Conservation (phyloP, 2,888 invertebrate species). For the Tetranychus piercei region DNA sequence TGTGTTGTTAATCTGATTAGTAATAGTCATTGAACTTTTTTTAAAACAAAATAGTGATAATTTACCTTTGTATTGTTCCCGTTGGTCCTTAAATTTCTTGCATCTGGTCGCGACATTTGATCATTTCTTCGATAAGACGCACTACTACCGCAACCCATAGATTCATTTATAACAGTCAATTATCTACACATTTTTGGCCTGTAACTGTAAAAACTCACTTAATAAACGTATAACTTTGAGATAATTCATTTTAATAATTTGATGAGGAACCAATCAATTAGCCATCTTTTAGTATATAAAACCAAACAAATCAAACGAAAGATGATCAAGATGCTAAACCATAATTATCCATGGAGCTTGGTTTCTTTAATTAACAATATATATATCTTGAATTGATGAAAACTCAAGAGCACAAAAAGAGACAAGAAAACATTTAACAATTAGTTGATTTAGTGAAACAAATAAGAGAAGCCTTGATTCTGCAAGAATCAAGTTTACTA, state of each 20-base stretch:
- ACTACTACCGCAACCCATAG: constrained; percentile 7
- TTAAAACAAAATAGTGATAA: not conserved
- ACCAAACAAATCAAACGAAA: too few species aligned
- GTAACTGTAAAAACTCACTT: too few species aligned
- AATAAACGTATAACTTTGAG: too few species aligned
- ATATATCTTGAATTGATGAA: not conserved
- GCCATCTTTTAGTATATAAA: too few species aligned
- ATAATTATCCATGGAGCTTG: too few species aligned
- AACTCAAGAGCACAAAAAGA: not conserved
- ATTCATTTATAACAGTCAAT: not conserved
- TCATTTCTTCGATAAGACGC: constrained; percentile 2
- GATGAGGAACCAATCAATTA: too few species aligned
- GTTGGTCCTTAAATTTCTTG: not conserved
- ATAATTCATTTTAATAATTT: too few species aligned
- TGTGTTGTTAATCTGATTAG: too few species aligned
- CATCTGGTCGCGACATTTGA: not conserved
- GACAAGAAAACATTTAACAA: not conserved
- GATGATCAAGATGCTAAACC: too few species aligned
- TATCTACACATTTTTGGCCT: not conserved
- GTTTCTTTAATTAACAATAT: too few species aligned
- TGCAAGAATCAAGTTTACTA: not conserved
- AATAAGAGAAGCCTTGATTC: not conserved
- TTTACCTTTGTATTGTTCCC: not conserved
- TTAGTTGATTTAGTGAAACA: not conserved
- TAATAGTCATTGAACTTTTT: too few species aligned